These are phyloP conservation scores for Halcyon malimbica DNA, from an alignment of 2,113 vertebrate genomes.

Conservation along the genomic window DNA sequence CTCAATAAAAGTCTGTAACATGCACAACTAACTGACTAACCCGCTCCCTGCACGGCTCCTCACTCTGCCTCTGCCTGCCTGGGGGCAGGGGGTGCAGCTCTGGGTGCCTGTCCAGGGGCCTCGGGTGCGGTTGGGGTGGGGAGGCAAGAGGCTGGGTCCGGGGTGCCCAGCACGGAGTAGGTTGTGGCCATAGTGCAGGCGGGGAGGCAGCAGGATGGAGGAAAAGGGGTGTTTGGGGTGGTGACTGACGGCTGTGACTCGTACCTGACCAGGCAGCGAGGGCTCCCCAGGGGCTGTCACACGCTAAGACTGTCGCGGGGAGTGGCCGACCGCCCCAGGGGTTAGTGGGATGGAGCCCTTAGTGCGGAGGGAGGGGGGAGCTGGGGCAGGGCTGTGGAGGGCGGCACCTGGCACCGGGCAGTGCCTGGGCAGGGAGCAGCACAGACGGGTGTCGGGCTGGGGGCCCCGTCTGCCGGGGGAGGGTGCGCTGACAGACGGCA, in stretches of 20 bases:
- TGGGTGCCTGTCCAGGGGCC: fast-evolving
- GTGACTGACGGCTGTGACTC: neutral
- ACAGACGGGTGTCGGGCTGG: too few species aligned
- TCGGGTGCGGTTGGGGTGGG: neutral
- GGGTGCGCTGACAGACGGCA: neutral
- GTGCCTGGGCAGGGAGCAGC: neutral
- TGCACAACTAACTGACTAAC: conserved; percentile 18
- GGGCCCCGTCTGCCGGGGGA: neutral
- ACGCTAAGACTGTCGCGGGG: too few species aligned
- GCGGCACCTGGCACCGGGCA: neutral
- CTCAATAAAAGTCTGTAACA: conserved; percentile 15
- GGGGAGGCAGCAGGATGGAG: neutral
- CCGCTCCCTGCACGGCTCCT: fast-evolving
- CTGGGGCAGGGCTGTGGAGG: too few species aligned
- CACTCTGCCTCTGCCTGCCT: neutral
- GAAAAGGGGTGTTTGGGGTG: fast-evolving
- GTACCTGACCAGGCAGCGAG: neutral
- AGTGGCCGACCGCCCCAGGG: neutral
- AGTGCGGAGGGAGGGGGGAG: too few species aligned
- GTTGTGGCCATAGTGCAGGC: fast-evolving
- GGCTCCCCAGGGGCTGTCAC: neutral
- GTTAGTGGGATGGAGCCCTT: neutral
- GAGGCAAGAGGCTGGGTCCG: fast-evolving
- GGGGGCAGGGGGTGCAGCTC: too few species aligned
- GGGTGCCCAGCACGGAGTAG: fast-evolving